Evolutionary conservation across 1,140 invertebrate genomes (phyloP).

Genomic region (Bombyx mandarina): DNA sequence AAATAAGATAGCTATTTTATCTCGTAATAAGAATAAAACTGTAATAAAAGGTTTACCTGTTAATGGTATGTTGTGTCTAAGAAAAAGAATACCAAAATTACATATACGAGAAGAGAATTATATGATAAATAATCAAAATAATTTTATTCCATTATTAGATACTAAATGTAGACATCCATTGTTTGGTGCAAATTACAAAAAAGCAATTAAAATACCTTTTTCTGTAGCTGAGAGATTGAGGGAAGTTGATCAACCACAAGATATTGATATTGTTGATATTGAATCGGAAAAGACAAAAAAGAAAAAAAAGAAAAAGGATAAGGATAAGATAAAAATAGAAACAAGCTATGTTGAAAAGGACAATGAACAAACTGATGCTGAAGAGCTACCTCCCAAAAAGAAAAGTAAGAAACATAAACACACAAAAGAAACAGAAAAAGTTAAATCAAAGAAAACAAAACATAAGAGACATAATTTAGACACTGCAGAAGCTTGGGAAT

Average conservation of each 20-base stretch:
- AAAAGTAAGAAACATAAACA: constrained; percentile 40
- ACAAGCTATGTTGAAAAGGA: constrained; percentile 4
- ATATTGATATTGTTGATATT: background rate
- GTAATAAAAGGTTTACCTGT: constrained; percentile 30
- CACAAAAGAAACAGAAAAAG: constrained; percentile 13
- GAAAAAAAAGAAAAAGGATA: constrained; percentile 32
- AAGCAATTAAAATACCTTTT: constrained; percentile 34
- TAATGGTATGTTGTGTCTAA: constrained; percentile 26
- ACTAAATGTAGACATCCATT: constrained; percentile 55
- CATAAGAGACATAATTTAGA: constrained; percentile 29
- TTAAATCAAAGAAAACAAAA: constrained; percentile 25
- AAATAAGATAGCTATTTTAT: constrained; percentile 20
- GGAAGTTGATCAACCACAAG: constrained; percentile 2
- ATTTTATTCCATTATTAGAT: constrained; percentile 46
- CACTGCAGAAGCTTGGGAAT: constrained; percentile 41
- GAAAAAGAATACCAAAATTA: constrained; percentile 43
- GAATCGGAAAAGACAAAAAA: constrained; percentile 7
- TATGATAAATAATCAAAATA: constrained; percentile 29
- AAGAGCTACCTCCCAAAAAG: constrained; percentile 15
- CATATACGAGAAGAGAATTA: constrained; percentile 31
- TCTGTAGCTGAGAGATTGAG: constrained; percentile 26
- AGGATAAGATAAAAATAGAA: constrained; percentile 21
- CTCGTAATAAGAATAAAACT: constrained; percentile 14
- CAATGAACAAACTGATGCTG: constrained; percentile 9
- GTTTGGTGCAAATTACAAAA: constrained; percentile 48